Evolutionary conservation across 2,113 vertebrate genomes (phyloP).

Genomic region (Patagioenas fasciata): DNA sequence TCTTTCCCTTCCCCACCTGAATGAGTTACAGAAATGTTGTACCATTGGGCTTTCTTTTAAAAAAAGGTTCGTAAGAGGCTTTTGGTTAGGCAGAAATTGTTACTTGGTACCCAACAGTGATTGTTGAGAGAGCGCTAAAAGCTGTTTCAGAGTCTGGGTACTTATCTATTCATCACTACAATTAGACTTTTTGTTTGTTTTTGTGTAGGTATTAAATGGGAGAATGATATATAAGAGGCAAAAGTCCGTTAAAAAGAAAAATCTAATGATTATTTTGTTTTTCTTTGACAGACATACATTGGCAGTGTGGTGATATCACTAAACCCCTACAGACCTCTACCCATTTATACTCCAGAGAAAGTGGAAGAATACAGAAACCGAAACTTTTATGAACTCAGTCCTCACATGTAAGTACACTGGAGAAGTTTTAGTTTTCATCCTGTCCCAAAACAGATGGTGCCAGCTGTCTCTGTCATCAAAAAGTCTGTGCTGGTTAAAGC

Average conservation of each 20-base stretch:
- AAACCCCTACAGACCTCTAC: conserved; percentile 91
- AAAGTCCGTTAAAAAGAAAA: not conserved
- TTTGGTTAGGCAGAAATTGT: not conserved
- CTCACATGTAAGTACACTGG: conserved; percentile 92
- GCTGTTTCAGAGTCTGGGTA: not conserved
- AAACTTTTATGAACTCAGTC: conserved; percentile 98
- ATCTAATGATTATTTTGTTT: not conserved
- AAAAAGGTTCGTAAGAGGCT: not conserved
- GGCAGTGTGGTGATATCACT: conserved; percentile 98
- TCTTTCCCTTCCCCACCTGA: not conserved
- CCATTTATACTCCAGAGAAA: conserved; percentile 95
- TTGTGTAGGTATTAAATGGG: not conserved
- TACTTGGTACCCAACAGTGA: not conserved
- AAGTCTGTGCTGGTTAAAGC: not conserved
- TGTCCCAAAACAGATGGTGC: conserved; percentile 42
- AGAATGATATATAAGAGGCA: not conserved
- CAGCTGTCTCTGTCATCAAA: conserved; percentile 64
- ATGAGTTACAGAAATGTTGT: not conserved
- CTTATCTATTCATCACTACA: not conserved
- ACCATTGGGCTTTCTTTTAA: not conserved
- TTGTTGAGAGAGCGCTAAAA: not conserved
- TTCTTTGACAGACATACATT: conserved; percentile 89
- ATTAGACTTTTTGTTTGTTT: not conserved
- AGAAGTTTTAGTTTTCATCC: conserved; percentile 15
- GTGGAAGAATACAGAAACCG: conserved; percentile 98